These are phyloP conservation scores for Albula goreensis DNA, from an alignment of 2,113 vertebrate genomes.

Conservation along the genomic window DNA sequence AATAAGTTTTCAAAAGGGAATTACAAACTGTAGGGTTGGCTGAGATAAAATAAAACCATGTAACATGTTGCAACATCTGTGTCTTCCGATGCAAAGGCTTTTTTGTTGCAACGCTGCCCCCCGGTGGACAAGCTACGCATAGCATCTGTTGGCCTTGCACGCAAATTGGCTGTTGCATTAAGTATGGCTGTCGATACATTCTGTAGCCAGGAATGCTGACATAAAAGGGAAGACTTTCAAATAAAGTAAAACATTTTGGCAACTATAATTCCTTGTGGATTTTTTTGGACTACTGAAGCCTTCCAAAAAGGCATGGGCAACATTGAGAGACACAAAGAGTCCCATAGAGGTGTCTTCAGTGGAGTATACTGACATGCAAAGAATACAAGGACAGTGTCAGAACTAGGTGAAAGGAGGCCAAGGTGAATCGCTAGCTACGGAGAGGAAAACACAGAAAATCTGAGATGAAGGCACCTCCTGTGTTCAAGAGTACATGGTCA, in stretches of 20 bases:
- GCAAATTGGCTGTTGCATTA: neutral
- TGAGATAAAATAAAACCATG: neutral
- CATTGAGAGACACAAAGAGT: neutral
- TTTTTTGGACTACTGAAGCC: neutral
- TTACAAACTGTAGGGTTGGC: neutral
- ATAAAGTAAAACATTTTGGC: neutral
- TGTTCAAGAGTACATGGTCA: constrained; percentile 79
- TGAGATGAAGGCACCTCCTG: neutral
- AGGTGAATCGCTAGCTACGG: neutral
- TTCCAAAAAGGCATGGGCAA: neutral
- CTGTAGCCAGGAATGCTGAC: neutral
- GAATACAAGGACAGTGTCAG: neutral
- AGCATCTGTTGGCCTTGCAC: neutral
- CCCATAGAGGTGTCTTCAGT: neutral
- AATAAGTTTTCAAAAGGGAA: neutral
- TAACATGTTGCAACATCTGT: neutral
- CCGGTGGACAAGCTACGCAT: neutral
- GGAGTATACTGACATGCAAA: neutral
- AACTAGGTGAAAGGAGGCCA: neutral
- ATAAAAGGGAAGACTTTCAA: neutral
- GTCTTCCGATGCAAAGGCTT: neutral
- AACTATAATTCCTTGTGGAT: neutral
- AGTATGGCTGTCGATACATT: neutral
- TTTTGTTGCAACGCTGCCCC: neutral
- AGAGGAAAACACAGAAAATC: neutral